A percentile compares a stretch with the other conserved stretches of the same genome.
Conservation (phyloP, 1,140 invertebrate genomes). For the Sitobion miscanthi region DNA sequence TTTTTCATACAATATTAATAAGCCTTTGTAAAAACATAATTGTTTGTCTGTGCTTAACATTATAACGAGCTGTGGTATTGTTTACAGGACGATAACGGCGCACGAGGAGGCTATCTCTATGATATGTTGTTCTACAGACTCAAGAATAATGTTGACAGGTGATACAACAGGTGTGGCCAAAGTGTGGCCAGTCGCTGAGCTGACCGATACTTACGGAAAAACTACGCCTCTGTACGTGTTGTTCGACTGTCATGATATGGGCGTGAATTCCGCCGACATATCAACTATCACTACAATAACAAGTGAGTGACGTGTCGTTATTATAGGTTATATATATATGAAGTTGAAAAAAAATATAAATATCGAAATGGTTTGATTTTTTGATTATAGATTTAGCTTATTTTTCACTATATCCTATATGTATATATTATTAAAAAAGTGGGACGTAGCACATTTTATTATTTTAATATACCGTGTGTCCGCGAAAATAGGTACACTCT, state of each 20-base stretch:
- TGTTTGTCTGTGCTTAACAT: not conserved
- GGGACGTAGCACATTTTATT: not conserved
- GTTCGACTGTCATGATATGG: slow-evolving; percentile 78
- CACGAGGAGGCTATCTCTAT: slow-evolving; percentile 60
- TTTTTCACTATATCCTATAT: not conserved
- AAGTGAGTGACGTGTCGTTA: slow-evolving; percentile 59
- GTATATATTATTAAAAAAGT: not conserved
- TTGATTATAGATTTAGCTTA: not conserved
- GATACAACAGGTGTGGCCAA: slow-evolving; percentile 59
- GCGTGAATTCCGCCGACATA: slow-evolving; percentile 74
- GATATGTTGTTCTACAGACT: slow-evolving; percentile 59
- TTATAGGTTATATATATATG: not conserved
- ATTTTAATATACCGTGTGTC: not conserved
- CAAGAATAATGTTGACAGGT: slow-evolving; percentile 57
- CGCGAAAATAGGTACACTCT: too few relatives aligned
- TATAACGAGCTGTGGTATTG: not conserved
- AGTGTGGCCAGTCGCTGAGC: slow-evolving; percentile 57
- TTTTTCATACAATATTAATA: not conserved
- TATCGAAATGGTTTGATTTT: not conserved
- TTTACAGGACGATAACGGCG: not conserved
- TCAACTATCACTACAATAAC: slow-evolving; percentile 62
- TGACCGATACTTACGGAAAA: slow-evolving; percentile 30
- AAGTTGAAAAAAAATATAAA: not conserved
- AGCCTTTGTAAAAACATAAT: not conserved
- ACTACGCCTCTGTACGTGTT: slow-evolving; percentile 53